These are phyloP conservation scores for Sebastes cheni DNA, from an alignment of 2,797 vertebrate species.

Conservation along the genomic window DNA sequence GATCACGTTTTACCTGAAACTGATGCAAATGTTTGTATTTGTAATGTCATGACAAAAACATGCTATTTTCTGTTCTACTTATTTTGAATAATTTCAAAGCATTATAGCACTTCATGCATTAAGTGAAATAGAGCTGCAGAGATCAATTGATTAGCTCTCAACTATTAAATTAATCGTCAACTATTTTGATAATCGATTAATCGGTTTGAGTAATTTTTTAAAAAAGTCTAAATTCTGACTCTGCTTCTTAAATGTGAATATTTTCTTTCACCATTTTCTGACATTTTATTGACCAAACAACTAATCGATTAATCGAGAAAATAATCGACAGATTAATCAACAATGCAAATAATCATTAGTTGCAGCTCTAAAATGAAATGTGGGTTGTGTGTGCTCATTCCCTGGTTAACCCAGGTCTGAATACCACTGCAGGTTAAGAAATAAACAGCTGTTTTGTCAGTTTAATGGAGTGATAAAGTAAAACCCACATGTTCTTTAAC, in stretches of 20 bases:
- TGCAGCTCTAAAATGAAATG: background rate
- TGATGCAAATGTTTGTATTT: background rate
- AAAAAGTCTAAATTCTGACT: too few species aligned
- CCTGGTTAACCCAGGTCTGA: background rate
- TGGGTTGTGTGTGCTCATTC: background rate
- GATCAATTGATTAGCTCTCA: rapidly evolving
- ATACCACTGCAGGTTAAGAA: background rate
- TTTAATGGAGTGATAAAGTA: constrained; percentile 28
- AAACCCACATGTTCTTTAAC: background rate
- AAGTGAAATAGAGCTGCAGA: too few species aligned
- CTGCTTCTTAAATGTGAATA: too few species aligned
- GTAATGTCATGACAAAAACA: background rate
- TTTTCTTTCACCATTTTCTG: too few species aligned
- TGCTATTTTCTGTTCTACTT: background rate
- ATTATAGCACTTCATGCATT: background rate
- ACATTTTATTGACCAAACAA: too few species aligned
- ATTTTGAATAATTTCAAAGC: background rate
- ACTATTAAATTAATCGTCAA: too few species aligned
- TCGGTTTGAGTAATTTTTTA: too few species aligned
- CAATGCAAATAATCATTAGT: too few species aligned
- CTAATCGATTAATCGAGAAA: too few species aligned
- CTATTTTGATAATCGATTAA: too few species aligned
- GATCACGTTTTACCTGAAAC: background rate
- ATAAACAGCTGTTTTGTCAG: background rate
- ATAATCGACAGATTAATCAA: too few species aligned